A percentile compares a stretch with the other conserved stretches of the same genome.
These are phyloP conservation scores for Calephelis perditalis DNA, from an alignment of 2,888 invertebrate genomes.

Conservation along the genomic window DNA sequence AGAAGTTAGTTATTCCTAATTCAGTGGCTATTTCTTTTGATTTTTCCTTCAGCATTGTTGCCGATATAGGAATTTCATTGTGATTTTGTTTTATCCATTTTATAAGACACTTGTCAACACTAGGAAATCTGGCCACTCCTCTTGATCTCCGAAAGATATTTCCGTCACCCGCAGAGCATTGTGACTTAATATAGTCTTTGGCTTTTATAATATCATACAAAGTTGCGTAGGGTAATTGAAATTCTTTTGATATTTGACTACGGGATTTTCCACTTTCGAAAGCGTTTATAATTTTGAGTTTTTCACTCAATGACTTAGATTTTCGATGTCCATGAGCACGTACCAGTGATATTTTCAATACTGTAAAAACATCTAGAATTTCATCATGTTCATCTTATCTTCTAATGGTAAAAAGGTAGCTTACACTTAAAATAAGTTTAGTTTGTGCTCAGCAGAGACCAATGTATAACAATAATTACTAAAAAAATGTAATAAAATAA, in stretches of 20 bases:
- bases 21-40: constrained; percentile 28
- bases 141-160: background rate
- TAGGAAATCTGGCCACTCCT: constrained; percentile 26
- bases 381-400: background rate
- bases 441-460: too few species aligned
- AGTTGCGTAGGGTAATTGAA: background rate
- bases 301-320: background rate
- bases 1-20: constrained; percentile 27
- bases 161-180: background rate
- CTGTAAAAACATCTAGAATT: background rate
- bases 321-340: background rate
- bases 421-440: too few species aligned
- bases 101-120: constrained; percentile 28
- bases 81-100: constrained; percentile 19
- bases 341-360: background rate
- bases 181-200: constrained; percentile 1
- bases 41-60: constrained; percentile 31
- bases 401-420: too few species aligned
- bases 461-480: too few species aligned
- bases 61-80: constrained; percentile 28
- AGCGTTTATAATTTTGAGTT: constrained; percentile 4
- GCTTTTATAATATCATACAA: background rate
- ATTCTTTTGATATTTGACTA: background rate
- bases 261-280: background rate
- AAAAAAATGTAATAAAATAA: too few species aligned